Base-by-base conservation (phyloP, 2,113 vertebrate species). In the Eulemur rufifrons region DNA sequence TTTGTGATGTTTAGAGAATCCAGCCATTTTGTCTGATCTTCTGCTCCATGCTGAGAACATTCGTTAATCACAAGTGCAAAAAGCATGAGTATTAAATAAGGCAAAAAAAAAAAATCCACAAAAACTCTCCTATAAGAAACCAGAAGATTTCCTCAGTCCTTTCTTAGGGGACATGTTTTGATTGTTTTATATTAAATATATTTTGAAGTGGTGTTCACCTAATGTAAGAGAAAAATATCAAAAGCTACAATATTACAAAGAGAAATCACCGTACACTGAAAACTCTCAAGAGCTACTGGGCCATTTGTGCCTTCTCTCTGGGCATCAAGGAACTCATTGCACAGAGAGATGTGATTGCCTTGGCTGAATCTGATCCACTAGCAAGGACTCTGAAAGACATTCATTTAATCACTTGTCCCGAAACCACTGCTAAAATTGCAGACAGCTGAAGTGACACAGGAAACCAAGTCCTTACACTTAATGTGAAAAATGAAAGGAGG, bases 391-490 rank as follows among this genome's bases (percentile, higher is more conserved):
- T 50, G 50, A 90, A 94, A 81, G 69, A 56, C 32, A 54, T 81
- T 90, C 37, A 74, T 87, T 71, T 74, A 80, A 89, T 86, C 86
- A 87, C 86, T 94, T 81, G 56, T 95, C 42, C 93, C 91, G 56
- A 92, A 86, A 42, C 56, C 6, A 6, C 37, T 13, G 6, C 42
- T 87, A 80, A 89, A 83, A 91, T 34, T 86, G n/a, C 42, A 90
- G 74, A 64, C 52, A 39, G 56, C 64, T 54, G 69, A 94, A 89
- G n/a, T 83, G 74, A 93, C 80, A 71, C 3, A 52, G 81, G 64
- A 96, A 85, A 92, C 61, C 23, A 89, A 90, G 87, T 84, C 52
- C 37, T 21, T 77, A 45, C n/a, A 73, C 83, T 96, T 42, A 74
- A 66, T 2, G 0, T 47, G 69, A 37, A 59, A 63, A 39, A 92